Evolutionary conservation across 2,888 invertebrate genomes (phyloP).

Genomic region (Caenorhabditis becei): DNA sequence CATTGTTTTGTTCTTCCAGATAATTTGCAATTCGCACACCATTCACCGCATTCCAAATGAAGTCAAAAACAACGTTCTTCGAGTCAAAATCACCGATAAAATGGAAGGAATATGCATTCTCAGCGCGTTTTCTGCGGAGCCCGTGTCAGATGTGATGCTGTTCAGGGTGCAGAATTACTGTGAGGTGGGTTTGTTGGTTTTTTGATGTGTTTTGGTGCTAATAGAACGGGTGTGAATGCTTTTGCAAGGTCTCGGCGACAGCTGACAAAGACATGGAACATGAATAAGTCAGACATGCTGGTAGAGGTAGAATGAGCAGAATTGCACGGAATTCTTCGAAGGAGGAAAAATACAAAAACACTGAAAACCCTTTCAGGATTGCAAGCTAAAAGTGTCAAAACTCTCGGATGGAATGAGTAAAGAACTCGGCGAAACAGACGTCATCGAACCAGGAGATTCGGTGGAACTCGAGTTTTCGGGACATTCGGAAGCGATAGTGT

Average conservation of each 20-base stretch:
- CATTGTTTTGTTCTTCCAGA: conserved; percentile 42
- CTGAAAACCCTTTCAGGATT: conserved; percentile 37
- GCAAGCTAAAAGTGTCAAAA: conserved; percentile 53
- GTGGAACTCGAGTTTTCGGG: conserved; percentile 55
- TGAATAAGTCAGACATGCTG: conserved; percentile 37
- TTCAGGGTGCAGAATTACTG: conserved; percentile 47
- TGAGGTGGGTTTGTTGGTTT: conserved; percentile 33
- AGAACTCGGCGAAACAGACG: conserved; percentile 25
- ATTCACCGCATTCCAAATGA: conserved; percentile 45
- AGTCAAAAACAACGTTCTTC: conserved; percentile 39
- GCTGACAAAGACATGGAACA: conserved; percentile 33
- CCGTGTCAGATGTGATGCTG: conserved; percentile 41
- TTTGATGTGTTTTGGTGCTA: conserved; percentile 8
- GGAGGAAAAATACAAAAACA: conserved; percentile 8
- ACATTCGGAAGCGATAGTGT: conserved; percentile 54
- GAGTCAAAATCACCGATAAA: conserved; percentile 41
- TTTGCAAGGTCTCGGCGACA: conserved; percentile 14
- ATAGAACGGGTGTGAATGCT: background rate
- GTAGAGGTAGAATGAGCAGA: conserved; percentile 13
- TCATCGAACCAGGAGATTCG: conserved; percentile 56
- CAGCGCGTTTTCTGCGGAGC: conserved; percentile 32
- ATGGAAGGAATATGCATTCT: conserved; percentile 58
- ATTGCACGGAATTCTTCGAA: conserved; percentile 1
- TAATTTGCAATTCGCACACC: conserved; percentile 54
- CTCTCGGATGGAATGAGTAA: conserved; percentile 45